Base-by-base conservation (phyloP, 2,113 vertebrate genomes). In the Poeciliopsis occidentalis region DNA sequence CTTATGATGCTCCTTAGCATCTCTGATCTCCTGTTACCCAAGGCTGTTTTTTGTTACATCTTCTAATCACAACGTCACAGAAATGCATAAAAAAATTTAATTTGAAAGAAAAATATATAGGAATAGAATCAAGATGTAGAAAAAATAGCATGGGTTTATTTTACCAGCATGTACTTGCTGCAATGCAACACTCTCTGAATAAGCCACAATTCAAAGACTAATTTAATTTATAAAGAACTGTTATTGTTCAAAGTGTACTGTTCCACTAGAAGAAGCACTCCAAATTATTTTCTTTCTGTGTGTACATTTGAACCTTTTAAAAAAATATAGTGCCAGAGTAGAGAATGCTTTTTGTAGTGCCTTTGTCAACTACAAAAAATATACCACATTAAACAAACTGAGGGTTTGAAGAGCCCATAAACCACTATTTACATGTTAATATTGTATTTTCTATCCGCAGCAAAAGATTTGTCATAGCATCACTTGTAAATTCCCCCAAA, bases 131-230 rank as follows among this genome's bases (percentile, higher is more conserved):
- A 24, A 24, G 24, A 54, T 8, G 51, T 7, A 54, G 22, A 54
- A n/a, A n/a, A n/a, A n/a, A n/a, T n/a, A 57, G 44, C 12, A 12
- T 32, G 31, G 13, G 63, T 70, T 73, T 66, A 12, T 61, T 71
- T 61, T 76, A 15, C 39, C 66, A 74, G 30, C 30, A 75, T 67
- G 65, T 67, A 69, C 12, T 13, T 17, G 29, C 62, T 73, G 12
- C 17, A 73, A 26, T 17, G 27, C 30, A 60, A 81, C 65, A 71
- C 60, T 70, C 60, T 66, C 32, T 75, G 31, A 74, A 29, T 69
- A 78, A 78, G 75, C 41, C 12, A 64, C 70, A 72, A 83, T 71
- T 89, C 88, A 87, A 89, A 76, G 80, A 88, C 63, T 79, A 73
- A 84, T 81, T 87, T 1, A 6, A 83, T 86, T 80, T 81, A 73